Evolutionary conservation across 2,888 invertebrate species (phyloP), one percentile per base, ranked within the genome.

Genomic region (Apotomis turbidana): DNA sequence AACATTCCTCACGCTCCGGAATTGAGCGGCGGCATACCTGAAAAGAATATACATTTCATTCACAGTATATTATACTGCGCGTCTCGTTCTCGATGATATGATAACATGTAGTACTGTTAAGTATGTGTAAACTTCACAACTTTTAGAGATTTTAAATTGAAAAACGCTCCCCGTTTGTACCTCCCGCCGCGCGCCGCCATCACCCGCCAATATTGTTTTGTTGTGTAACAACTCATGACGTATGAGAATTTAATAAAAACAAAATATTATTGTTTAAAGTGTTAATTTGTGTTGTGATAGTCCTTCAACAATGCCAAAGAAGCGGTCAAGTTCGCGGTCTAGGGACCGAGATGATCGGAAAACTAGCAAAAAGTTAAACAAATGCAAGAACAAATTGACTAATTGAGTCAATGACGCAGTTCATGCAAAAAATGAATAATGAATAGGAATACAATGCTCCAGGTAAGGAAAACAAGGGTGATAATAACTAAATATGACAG

Each of bases 41-140:
- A n/a, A n/a, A n/a, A n/a, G n/a, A n/a, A n/a, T n/a, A n/a, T n/a
- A n/a, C n/a, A n/a, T n/a, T n/a, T n/a, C n/a, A n/a, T n/a, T n/a
- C n/a, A n/a, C n/a, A n/a, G n/a, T n/a, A n/a, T n/a, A 44, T 44
- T 44, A 44, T 44, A 44, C 44, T 44, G 5, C 44, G 44, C 44
- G 44, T 44, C 44, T 62, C 62, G 27, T 49, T 13, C 51, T 49
- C 49, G 62, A 63, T 63, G 49, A 63, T 63, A 63, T n/a, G 52
- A 51, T 63, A 63, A 63, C 62, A 63, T 63, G 52, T 63, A 63
- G 62, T 63, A 63, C 62, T 63, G 62, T 63, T 52, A 63, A 63
- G 62, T 63, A 63, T 63, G 62, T 36, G 27, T 63, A 51, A 63
- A 63, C 62, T 63, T 36, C 52, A 63, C 51, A 63, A 63, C 52